phyloP scores from a whole-genome alignment of 1,140 invertebrate genomes.

The Pygmarrhopalites habei region DNA sequence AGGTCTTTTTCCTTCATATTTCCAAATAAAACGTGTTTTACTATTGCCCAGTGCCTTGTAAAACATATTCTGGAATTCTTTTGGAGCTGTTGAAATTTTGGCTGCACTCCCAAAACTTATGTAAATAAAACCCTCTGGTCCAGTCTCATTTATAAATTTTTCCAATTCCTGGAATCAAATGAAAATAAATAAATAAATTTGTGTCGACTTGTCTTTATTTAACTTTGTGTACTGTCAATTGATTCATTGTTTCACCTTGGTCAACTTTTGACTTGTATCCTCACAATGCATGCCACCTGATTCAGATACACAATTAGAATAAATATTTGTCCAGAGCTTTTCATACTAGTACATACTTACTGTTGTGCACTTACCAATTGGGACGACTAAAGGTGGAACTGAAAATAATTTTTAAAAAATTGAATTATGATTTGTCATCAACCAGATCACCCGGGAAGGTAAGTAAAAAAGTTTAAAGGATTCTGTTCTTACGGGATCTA shows the following conservation, averaged over 20 bases:
- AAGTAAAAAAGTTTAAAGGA: no score
- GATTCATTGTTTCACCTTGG: no score
- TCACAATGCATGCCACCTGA: no score
- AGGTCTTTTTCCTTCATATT: constrained; percentile 29
- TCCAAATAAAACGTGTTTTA: constrained; percentile 31
- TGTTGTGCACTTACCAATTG: neutral
- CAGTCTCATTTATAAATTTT: constrained; percentile 43
- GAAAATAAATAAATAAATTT: neutral
- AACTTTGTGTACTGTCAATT: no score
- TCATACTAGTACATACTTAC: no score
- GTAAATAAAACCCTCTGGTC: constrained; percentile 52
- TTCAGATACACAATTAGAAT: no score
- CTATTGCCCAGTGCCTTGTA: constrained; percentile 20
- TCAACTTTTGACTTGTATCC: constrained; percentile 8
- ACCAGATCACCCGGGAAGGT: no score
- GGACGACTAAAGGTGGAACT: neutral
- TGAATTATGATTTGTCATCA: no score
- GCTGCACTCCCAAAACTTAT: constrained; percentile 49
- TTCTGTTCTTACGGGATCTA: no score
- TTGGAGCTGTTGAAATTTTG: constrained; percentile 6
- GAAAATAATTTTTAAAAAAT: no score
- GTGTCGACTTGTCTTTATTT: no score
- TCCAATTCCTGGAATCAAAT: constrained; percentile 41
- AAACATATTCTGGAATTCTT: constrained; percentile 22
- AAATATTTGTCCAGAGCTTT: no score